phyloP scores from a whole-genome alignment of 1,140 invertebrate species.

The Ctenoplectra terminalis region DNA sequence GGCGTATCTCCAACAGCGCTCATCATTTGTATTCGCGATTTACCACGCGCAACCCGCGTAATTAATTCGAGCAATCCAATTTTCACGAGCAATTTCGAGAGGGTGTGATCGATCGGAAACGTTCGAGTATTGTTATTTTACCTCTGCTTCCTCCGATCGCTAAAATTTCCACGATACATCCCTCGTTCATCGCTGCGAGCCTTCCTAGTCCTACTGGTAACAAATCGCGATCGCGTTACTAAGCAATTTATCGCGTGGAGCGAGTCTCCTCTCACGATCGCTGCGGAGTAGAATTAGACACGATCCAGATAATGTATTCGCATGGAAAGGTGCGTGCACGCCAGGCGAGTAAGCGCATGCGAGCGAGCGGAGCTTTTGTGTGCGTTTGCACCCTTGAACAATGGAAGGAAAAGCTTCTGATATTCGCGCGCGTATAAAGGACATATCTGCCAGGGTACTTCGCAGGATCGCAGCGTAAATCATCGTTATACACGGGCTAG shows the following conservation, averaged over 20 bases:
- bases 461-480: slow-evolving; percentile 61
- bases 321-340: slow-evolving; percentile 48
- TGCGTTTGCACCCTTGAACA: slow-evolving; percentile 49
- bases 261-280: neutral
- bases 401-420: slow-evolving; percentile 59
- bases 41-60: neutral
- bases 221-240: slow-evolving; percentile 46
- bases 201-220: neutral
- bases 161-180: neutral
- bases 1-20: neutral
- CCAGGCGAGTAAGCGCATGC: neutral
- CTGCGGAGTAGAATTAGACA: slow-evolving; percentile 21
- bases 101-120: neutral
- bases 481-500: slow-evolving; percentile 58
- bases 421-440: slow-evolving; percentile 64
- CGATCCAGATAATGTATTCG: slow-evolving; percentile 45
- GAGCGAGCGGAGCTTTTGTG: slow-evolving; percentile 38
- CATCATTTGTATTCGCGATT: neutral
- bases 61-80: slow-evolving; percentile 34
- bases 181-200: neutral
- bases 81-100: neutral
- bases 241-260: slow-evolving; percentile 44
- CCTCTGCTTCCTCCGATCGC: neutral
- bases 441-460: slow-evolving; percentile 39
- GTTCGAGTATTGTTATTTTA: neutral